Base-by-base conservation (phyloP, 2,888 invertebrate genomes). In the Nysson spinosus region DNA sequence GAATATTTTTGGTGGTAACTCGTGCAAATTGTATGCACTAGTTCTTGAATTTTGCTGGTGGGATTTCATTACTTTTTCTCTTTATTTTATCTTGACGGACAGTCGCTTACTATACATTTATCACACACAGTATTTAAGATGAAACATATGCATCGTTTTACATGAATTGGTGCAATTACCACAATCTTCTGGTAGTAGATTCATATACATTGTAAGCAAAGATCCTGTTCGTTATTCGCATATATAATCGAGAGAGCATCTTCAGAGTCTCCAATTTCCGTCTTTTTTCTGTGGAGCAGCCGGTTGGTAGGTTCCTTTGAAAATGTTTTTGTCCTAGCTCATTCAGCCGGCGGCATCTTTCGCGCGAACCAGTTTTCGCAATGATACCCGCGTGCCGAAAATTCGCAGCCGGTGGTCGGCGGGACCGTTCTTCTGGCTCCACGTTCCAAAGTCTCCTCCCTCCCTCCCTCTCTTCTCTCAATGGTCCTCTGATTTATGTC, bases 401-500 rank as follows among this genome's bases (percentile, higher is more conserved):
- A 55, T 75, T 75, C 68, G 65, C 75, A 68, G 63, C 75, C 71
- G 65, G 52, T 74, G 61, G 46, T 39, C 39, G 40, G 11, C 60
- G 4, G 17, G 6, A 6, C 12, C 12, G 12, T 16, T 24, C 44
- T 43, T 26, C 26, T 19, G 19, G 12, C 24, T 24, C 34, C 16
- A 5, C 12, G 17, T 37, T 19, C 14, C 34, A 11, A 16, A 2
- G 26, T 19, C 55, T 42, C 11, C 20, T 34, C 17, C 26, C 16
- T 39, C 22, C n/a, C 24, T 32, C 42, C 3, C 7, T 9, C 1
- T 17, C 11, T 4, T 16, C 14, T 43, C 58, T 74, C 71, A 75
- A 75, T 70, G 62, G 67, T 42, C 14, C 49, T 39, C 73, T 83
- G 83, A 83, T 83, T 83, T 81, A 82, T 80, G 77, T 70, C 69